Percentiles rank a stretch among this genome's conserved stretches.
Evolutionary conservation across 1,140 invertebrate species (phyloP).

Genomic region (Adelges cooleyi): DNA sequence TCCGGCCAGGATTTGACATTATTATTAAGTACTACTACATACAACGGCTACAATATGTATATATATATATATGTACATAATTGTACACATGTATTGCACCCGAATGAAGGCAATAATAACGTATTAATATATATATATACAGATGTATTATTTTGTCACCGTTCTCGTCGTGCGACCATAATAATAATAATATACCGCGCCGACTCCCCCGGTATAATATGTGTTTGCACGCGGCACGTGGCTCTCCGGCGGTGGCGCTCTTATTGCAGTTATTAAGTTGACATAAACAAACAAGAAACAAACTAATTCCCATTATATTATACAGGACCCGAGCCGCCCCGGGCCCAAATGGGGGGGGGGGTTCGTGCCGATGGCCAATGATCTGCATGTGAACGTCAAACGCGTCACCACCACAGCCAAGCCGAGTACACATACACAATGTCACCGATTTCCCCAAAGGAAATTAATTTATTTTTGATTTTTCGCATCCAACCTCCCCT

Average conservation of each 20-base stretch:
- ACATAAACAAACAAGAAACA: constrained; percentile 28
- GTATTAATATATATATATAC: too few relatives aligned
- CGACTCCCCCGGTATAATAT: too few relatives aligned
- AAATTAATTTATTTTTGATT: too few relatives aligned
- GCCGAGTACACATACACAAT: too few relatives aligned
- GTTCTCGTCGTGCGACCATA: too few relatives aligned
- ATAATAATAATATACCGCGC: too few relatives aligned
- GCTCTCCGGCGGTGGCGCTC: not conserved
- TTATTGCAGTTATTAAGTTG: constrained; percentile 27
- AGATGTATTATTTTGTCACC: constrained; percentile 2
- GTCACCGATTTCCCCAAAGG: too few relatives aligned
- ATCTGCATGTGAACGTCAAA: not conserved
- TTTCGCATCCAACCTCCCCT: too few relatives aligned
- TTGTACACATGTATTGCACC: too few relatives aligned
- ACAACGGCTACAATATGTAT: not conserved
- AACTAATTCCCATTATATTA: constrained; percentile 27
- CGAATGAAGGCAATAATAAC: too few relatives aligned
- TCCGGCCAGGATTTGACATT: constrained; percentile 14
- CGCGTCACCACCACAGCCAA: too few relatives aligned
- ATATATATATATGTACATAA: too few relatives aligned
- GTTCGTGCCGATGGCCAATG: not conserved
- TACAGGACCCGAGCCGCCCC: not conserved
- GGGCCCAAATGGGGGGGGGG: not conserved
- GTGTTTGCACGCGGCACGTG: constrained; percentile 9
- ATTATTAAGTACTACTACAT: constrained; percentile 3